Base-by-base conservation (phyloP, 2,113 vertebrate genomes). In the Albula goreensis region DNA sequence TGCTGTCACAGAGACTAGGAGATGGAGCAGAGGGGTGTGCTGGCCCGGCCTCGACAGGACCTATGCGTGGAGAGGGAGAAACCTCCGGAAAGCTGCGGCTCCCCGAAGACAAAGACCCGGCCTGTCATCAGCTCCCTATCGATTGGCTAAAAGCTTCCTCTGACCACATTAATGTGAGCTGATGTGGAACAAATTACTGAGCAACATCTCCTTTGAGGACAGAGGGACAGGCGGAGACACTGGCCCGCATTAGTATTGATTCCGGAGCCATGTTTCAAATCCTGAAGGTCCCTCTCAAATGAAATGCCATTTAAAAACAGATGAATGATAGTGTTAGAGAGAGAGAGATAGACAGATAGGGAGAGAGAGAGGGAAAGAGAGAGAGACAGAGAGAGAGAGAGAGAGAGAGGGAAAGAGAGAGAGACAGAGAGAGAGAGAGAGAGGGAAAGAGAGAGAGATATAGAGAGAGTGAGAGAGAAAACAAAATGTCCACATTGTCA, bases 121-220 rank as follows among this genome's bases (percentile, higher is more conserved):
- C 25, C 48, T 50, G 48, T 22, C 48, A 17, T 22, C 50, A 6
- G 50, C 79, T 51, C 15, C 48, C 41, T 41, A 80, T 80, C 50
- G 79, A 80, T n/a, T 49, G 49, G 15, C 49, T 80, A 51, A 80
- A 50, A 80, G 79, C 79, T 51, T 80, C 79, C 15, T 80, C 79
- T 10, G 48, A 50, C 79, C 50, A 51, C n/a, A 22, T 80, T 80
- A 80, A 12, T 50, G 79, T 51, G 48, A 51, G 79, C 79, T 9
- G 49, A 17, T 2, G 79, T 6, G 48, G 79, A 80, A 80, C 79
- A 51, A 51, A 80, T 50, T 22, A 80, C 15, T 15, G 13, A 0
- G 15, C 12, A 15, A 50, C 9, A 4, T 22, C 3, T 17, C 5
- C 31, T 5, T 5, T 49, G 79, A 2, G 11, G 17, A 15, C 17